phyloP scores from a whole-genome alignment of 2,797 vertebrate genomes.

The Rhabdomys pumilio region DNA sequence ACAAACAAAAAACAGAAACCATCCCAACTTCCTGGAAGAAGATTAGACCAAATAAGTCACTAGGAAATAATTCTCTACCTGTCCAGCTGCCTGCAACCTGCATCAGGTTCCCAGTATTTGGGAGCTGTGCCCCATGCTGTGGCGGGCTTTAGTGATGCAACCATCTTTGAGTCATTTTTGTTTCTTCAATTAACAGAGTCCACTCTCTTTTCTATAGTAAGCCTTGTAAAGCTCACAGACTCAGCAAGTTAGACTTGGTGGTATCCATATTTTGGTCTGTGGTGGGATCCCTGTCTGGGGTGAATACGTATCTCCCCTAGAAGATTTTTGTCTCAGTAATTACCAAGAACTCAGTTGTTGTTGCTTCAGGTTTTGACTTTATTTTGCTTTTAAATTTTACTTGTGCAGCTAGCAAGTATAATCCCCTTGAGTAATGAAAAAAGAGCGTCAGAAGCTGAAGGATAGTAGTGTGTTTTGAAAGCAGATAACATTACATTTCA shows the following conservation, averaged over 20 bases:
- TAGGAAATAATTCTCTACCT: neutral
- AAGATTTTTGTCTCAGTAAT: neutral
- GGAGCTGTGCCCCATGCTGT: neutral
- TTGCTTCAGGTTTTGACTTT: neutral
- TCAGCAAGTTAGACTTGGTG: neutral
- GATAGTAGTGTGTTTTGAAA: neutral
- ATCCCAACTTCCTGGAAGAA: neutral
- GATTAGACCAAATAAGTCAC: neutral
- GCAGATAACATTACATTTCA: neutral
- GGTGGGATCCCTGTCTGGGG: neutral
- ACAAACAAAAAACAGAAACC: neutral
- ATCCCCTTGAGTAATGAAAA: neutral
- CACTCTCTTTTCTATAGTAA: neutral
- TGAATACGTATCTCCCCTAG: neutral
- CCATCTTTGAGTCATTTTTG: neutral
- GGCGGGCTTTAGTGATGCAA: too few species aligned
- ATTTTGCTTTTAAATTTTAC: neutral
- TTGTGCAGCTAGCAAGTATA: neutral
- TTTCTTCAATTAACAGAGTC: neutral
- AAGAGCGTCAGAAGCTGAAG: neutral
- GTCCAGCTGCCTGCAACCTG: neutral
- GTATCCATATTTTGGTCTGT: neutral
- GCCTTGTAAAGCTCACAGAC: neutral
- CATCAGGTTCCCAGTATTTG: neutral
- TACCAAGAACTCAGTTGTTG: neutral